Evolutionary conservation across 64 coral and sea anemone genomes (phyloP), one percentile per base, ranked within the genome.

Genomic region (Hydrozoanthus tunicans): DNA sequence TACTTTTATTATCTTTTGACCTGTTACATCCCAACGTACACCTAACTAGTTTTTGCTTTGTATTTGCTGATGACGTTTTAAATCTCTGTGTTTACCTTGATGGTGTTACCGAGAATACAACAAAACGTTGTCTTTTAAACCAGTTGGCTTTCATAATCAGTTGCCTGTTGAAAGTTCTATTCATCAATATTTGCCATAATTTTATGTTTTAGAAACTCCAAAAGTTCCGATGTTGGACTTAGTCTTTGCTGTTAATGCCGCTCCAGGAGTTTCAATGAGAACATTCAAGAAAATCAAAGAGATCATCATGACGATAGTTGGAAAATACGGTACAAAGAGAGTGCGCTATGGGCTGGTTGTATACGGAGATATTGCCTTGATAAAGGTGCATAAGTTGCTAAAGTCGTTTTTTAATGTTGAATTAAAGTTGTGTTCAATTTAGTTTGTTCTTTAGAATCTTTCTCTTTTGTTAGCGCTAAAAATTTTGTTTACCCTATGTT

Each of bases 341-440:
- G 88, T 96, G 59, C 73, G 66, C n/a, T 96, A 96, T 89, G 95
- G 95, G 56, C 81, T 96, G 78, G 79, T 96, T 73, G 69, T 96
- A 5, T 96, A 91, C 62, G 95, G 92, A n/a, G 79, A 77, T 77
- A 88, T 55, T 56, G 95, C 89, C 15, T 82, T 74, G 24, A 74
- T 77, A 64, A 89, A 89, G 83, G 66, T 88, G 10, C 5, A 23
- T 80, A 0, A 9, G 9, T 60, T 61, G 14, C n/a, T 43, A 43
- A 43, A 43, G 32, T 43, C 32, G 32, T 43, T 43, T 43, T 20
- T 43, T 43, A 2, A 43, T 43, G 32, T 43, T 43, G 32, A 43
- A 43, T 65, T 65, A 65, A 10, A 65, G 9, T 7, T 65, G 0
- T 43, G 32, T 43, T 43, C 32, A 43, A 43, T 43, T 43, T 43